Evolutionary conservation across 2,113 vertebrate species (phyloP).

Genomic region (Lota lota): DNA sequence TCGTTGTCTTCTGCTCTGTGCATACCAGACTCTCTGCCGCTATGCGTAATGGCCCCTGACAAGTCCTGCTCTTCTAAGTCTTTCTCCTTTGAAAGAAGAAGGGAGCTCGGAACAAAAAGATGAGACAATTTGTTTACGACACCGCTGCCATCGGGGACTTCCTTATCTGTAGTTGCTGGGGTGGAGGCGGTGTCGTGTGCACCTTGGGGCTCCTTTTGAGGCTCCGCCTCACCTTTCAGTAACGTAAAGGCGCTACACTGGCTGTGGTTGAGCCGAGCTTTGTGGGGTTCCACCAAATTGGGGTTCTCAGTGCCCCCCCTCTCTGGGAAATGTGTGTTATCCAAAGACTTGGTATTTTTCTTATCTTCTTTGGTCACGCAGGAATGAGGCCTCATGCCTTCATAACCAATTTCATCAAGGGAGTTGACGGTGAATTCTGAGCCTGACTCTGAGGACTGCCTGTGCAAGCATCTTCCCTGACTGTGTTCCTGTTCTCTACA

Average conservation of each 20-base stretch:
- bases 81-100: conserved; percentile 76
- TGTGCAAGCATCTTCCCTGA: conserved; percentile 62
- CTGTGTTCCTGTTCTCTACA: conserved; percentile 63
- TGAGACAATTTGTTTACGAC: conserved; percentile 85
- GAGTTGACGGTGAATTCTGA: conserved; percentile 73
- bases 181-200: conserved; percentile 18
- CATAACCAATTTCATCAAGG: conserved; percentile 49
- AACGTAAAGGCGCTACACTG: conserved; percentile 84
- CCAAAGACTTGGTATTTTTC: conserved; percentile 21
- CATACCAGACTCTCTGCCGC: conserved; percentile 29
- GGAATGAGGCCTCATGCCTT: conserved; percentile 56
- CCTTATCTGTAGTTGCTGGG: conserved; percentile 24
- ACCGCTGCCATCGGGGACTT: conserved; percentile 59
- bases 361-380: conserved; percentile 68
- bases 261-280: conserved; percentile 74
- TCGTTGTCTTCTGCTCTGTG: conserved; percentile 15
- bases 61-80: conserved; percentile 47
- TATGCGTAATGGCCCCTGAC: conserved; percentile 12
- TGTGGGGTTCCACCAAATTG: conserved; percentile 68
- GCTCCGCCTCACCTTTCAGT: conserved; percentile 75
- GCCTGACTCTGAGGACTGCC: conserved; percentile 82
- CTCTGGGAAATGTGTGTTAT: conserved; percentile 41
- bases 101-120: conserved; percentile 88
- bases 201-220: conserved; percentile 52
- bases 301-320: conserved; percentile 66